Evolutionary conservation across 2,888 invertebrate species (phyloP).

Genomic region (Peribatodes rhomboidaria): DNA sequence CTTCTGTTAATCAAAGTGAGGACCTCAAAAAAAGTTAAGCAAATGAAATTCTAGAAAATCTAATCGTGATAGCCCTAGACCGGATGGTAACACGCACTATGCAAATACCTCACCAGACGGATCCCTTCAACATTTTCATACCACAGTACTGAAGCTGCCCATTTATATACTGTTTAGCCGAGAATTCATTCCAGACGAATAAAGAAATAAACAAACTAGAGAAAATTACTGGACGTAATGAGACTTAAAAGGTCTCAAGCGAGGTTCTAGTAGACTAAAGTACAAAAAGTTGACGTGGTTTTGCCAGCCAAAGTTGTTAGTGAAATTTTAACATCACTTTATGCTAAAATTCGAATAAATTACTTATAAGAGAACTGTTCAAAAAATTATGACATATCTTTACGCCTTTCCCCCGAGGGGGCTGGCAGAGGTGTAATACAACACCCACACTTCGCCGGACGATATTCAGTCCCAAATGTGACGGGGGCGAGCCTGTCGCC

Average conservation of each 20-base stretch:
- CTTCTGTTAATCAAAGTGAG: too few species aligned
- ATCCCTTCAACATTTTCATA: conserved; percentile 72
- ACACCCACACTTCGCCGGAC: too few species aligned
- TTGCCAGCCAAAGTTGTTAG: too few species aligned
- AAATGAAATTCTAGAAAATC: conserved; percentile 31
- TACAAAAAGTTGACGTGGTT: neutral
- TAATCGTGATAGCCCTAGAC: conserved; percentile 63
- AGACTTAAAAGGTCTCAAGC: conserved; percentile 10
- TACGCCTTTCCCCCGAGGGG: too few species aligned
- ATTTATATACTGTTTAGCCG: conserved; percentile 46
- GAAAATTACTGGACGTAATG: conserved; percentile 20
- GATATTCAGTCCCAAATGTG: too few species aligned
- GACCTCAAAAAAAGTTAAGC: neutral
- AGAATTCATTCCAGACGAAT: conserved; percentile 32
- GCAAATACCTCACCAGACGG: conserved; percentile 65
- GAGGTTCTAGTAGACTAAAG: neutral
- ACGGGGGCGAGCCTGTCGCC: too few species aligned
- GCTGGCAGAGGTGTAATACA: too few species aligned
- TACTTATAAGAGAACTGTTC: too few species aligned
- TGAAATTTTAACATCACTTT: neutral
- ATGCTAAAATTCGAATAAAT: neutral
- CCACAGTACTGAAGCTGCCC: conserved; percentile 55
- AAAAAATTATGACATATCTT: too few species aligned
- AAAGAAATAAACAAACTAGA: conserved; percentile 32
- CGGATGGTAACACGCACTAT: conserved; percentile 61